Percentiles rank a stretch among this genome's conserved stretches.
These are phyloP conservation scores for Phragmatobia fuliginosa DNA, from an alignment of 2,888 invertebrate genomes.

Conservation along the genomic window DNA sequence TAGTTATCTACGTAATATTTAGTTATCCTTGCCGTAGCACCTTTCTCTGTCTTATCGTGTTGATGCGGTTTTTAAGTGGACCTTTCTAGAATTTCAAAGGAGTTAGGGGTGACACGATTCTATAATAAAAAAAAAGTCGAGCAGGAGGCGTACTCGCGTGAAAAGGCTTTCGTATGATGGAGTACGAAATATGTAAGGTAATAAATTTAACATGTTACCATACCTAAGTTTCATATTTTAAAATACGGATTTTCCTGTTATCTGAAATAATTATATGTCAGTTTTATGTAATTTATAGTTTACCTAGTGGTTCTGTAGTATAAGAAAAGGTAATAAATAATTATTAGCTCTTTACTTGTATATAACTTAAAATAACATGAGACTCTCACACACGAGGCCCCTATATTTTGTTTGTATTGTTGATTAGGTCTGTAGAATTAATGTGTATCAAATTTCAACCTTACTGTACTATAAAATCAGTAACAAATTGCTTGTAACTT, in stretches of 20 bases:
- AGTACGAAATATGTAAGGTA: neutral
- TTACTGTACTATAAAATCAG: neutral
- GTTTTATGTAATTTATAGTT: too few species aligned
- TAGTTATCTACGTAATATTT: constrained; percentile 10
- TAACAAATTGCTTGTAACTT: neutral
- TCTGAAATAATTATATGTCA: too few species aligned
- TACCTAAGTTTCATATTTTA: neutral
- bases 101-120: neutral
- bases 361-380: neutral
- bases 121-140: neutral
- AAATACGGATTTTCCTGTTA: neutral
- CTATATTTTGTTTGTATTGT: neutral
- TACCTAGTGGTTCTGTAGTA: too few species aligned
- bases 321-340: too few species aligned
- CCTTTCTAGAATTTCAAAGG: neutral
- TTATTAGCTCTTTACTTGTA: too few species aligned
- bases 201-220: neutral
- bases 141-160: neutral
- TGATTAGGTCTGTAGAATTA: neutral
- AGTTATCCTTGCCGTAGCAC: constrained; percentile 14
- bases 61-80: constrained; percentile 1
- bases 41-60: constrained; percentile 21
- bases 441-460: neutral
- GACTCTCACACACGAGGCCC: neutral
- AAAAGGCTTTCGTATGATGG: neutral